Conservation (phyloP, 2,888 invertebrate genomes). For the Nomada hirtipes region DNA sequence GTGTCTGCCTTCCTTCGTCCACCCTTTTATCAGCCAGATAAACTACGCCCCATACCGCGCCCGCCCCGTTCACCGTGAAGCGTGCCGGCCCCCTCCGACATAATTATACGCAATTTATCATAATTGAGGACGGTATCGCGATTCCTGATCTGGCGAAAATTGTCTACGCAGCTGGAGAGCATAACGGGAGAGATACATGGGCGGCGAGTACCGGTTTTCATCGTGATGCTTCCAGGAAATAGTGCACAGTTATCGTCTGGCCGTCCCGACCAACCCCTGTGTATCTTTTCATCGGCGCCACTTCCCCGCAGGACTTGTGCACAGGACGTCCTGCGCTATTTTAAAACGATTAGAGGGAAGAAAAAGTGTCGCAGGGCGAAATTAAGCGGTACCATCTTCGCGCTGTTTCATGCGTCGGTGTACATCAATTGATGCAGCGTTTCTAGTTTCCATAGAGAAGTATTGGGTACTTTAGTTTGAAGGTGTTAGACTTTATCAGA, state of each 20-base stretch:
- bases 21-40: slow-evolving; percentile 73
- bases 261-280: background rate
- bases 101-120: slow-evolving; percentile 80
- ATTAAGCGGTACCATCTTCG: too few species aligned
- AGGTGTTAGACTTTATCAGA: too few species aligned
- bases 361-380: too few species aligned
- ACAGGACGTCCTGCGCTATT: too few species aligned
- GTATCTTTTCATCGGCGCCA: slow-evolving; percentile 13
- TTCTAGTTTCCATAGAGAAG: too few species aligned
- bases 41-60: slow-evolving; percentile 37
- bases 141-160: slow-evolving; percentile 66
- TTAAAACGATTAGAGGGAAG: too few species aligned
- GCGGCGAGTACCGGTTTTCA: background rate
- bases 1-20: slow-evolving; percentile 65
- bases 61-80: slow-evolving; percentile 7
- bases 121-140: slow-evolving; percentile 76
- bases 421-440: too few species aligned
- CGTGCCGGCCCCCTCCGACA: slow-evolving; percentile 49
- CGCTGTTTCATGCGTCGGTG: too few species aligned
- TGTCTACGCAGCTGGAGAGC: slow-evolving; percentile 47
- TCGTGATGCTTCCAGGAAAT: slow-evolving; percentile 2
- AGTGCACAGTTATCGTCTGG: background rate
- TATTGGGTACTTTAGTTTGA: too few species aligned
- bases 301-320: too few species aligned
- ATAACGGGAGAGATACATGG: background rate